Evolutionary conservation across 1,140 invertebrate species (phyloP), one percentile per base, ranked within the genome.

Genomic region (Drosophila sp.): DNA sequence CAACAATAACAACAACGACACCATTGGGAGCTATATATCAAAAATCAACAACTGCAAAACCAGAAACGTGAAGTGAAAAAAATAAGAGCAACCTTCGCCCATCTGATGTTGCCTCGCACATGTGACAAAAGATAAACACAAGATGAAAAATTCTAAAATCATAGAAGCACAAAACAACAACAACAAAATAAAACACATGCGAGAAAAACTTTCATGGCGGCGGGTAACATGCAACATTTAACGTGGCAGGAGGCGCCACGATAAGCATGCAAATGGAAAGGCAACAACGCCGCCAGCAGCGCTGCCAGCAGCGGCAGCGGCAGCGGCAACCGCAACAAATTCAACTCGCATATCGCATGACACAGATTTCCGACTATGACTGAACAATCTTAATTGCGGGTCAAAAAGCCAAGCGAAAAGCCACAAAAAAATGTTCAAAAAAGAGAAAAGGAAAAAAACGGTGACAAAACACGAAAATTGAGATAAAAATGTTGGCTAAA

Each of bases 231-330:
- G 43, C 53, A 48, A 21, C 61, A 51, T 82, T 72, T 75, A 82
- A 77, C 61, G 72, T 79, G 80, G 78, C 81, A 67, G 72, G 72
- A 45, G 66, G 74, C 48, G 63, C 67, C 78, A 34, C 61, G 82
- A 87, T 87, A 87, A 87, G 83, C 77, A 87, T 89, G 82, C 78
- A 87, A 89, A 87, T 87, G 82, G 81, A 86, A 87, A 43, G 80
- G 70, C 80, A 72, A 18, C 46, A 9, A 40, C 13, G 62, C 14
- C 41, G 41, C 48, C 36, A 34, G 56, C 61, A 67, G 46, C 63
- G 29, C 18, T 59, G 62, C 62, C 43, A 38, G 46, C 62, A 38
- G 62, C 38, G n/a, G n/a, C n/a, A n/a, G n/a, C n/a, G n/a, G n/a
- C n/a, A n/a, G 46, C 62, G 46, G 62, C 38, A 21, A 16, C 32